phyloP scores from a whole-genome alignment of 2,888 invertebrate species.

The Zaprionus obscuricornis region DNA sequence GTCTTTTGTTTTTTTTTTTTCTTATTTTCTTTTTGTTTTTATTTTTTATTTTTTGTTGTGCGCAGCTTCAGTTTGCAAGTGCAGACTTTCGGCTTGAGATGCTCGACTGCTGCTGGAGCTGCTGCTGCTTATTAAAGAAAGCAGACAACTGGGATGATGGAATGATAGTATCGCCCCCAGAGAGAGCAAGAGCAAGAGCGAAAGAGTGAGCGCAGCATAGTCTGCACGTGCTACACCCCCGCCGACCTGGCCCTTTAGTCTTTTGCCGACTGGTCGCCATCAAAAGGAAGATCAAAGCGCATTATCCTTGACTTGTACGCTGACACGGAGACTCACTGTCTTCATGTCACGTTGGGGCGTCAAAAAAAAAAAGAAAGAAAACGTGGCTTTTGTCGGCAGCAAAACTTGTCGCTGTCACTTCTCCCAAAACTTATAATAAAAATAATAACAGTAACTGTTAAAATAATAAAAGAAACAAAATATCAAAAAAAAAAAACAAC shows the following conservation, averaged over 20 bases:
- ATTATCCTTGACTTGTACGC: slow-evolving; percentile 43
- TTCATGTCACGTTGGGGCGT: slow-evolving; percentile 52
- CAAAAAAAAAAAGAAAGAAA: slow-evolving; percentile 20
- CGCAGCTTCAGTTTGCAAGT: background rate
- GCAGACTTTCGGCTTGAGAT: background rate
- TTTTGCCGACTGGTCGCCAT: slow-evolving; percentile 28
- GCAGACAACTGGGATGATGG: slow-evolving; percentile 29
- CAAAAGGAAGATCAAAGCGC: slow-evolving; percentile 58
- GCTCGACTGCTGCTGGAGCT: background rate
- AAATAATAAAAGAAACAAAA: slow-evolving; percentile 41
- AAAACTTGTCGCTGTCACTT: slow-evolving; percentile 48
- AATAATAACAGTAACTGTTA: slow-evolving; percentile 73
- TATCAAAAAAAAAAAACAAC: slow-evolving; percentile 21
- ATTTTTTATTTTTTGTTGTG: background rate
- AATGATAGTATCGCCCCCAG: slow-evolving; percentile 54
- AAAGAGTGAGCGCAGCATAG: background rate
- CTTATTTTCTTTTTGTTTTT: slow-evolving; percentile 26
- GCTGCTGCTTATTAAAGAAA: slow-evolving; percentile 60
- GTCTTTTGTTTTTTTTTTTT: slow-evolving; percentile 65
- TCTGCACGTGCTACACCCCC: slow-evolving; percentile 71
- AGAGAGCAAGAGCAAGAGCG: slow-evolving; percentile 6
- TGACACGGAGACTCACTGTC: too few relatives aligned
- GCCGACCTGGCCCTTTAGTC: slow-evolving; percentile 25
- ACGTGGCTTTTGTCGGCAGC: slow-evolving; percentile 44
- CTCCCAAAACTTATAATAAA: slow-evolving; percentile 26